Base-by-base conservation (phyloP, 2,797 vertebrate species). In the Onychomys leucogaster region DNA sequence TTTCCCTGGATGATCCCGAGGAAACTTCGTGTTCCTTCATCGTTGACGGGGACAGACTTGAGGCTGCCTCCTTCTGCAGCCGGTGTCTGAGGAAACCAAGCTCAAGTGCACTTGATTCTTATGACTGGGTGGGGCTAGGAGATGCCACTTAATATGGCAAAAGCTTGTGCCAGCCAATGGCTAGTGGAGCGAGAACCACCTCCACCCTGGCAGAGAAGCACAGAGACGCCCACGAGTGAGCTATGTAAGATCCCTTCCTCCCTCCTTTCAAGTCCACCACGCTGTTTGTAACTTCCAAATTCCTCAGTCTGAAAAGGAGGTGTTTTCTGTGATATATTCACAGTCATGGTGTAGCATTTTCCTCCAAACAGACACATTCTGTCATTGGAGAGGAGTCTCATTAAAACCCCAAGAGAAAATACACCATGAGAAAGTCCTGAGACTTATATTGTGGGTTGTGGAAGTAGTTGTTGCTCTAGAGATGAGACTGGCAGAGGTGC, bases 21-120 rank as follows among this genome's bases (percentile, higher is more conserved):
- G 49, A 14, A 6, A 34, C 2, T 14, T 0, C 1, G 7, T 34
- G 59, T 2, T 67, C 67, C 82, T 59, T 80, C 17, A 7, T 6
- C 34, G 46, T 37, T 63, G 5, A 52, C 1, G 0, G 0, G 43
- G 11, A 0, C 0, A 0, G 52, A 57, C 34, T 5, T 0, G 77
- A 34, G 41, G 1, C 32, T 7, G 2, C 41, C 0, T 41, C 52
- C 5, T 29, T 6, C 71, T 52, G 16, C 17, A 14, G 19, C 29
- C 0, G 1, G 17, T 0, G 19, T 8, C 37, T 65, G 37, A 7
- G 63, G 61, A 77, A 29, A 19, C 29, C 25, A 27, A 19, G 17
- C 34, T 69, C 21, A 12, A 10, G 4, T 1, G 29, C 55, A 17
- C 17, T 34, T 57, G 69, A 2, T 0, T 0, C 78, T n/a, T 14